Percentiles rank a stretch among this genome's conserved stretches.
phyloP scores from a whole-genome alignment of 2,797 vertebrate genomes.

The Fratercula arctica region DNA sequence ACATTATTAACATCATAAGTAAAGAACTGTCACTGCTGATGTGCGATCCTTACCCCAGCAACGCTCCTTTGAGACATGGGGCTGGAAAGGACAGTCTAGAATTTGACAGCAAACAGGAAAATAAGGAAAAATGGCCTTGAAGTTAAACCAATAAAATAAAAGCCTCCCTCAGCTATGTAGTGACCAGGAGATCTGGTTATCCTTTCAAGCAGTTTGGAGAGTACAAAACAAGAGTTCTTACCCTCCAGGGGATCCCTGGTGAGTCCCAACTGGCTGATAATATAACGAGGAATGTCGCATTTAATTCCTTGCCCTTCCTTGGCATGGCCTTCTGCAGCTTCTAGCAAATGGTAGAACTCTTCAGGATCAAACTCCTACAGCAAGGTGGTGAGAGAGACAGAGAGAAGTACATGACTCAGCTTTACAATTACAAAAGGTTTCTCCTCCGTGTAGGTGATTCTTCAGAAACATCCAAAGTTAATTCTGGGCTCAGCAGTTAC shows the following conservation, averaged over 20 bases:
- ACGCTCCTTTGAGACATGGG: slow-evolving; percentile 3
- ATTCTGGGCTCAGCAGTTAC: neutral
- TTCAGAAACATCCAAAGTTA: neutral
- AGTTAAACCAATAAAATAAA: slow-evolving; percentile 17
- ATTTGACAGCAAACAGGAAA: slow-evolving; percentile 12
- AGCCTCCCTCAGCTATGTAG: neutral
- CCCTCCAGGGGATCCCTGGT: slow-evolving; percentile 95
- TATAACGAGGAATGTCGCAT: slow-evolving; percentile 95
- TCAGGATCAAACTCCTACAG: slow-evolving; percentile 95
- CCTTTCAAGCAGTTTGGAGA: neutral
- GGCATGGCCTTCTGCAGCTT: slow-evolving; percentile 96
- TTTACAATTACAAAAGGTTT: neutral
- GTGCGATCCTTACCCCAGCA: neutral
- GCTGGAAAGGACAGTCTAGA: slow-evolving; percentile 29
- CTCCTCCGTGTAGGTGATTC: neutral
- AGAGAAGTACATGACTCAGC: neutral
- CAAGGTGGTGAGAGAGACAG: neutral
- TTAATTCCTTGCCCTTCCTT: slow-evolving; percentile 97
- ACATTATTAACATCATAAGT: slow-evolving; percentile 50
- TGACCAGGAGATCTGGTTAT: neutral
- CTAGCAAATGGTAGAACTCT: slow-evolving; percentile 96
- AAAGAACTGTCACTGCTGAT: slow-evolving; percentile 50
- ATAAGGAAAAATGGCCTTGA: slow-evolving; percentile 17
- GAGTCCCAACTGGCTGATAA: slow-evolving; percentile 97
- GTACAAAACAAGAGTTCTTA: slow-evolving; percentile 63